These are phyloP conservation scores for Melanotaenia nigrans DNA, from an alignment of 2,797 vertebrate genomes.

Conservation along the genomic window DNA sequence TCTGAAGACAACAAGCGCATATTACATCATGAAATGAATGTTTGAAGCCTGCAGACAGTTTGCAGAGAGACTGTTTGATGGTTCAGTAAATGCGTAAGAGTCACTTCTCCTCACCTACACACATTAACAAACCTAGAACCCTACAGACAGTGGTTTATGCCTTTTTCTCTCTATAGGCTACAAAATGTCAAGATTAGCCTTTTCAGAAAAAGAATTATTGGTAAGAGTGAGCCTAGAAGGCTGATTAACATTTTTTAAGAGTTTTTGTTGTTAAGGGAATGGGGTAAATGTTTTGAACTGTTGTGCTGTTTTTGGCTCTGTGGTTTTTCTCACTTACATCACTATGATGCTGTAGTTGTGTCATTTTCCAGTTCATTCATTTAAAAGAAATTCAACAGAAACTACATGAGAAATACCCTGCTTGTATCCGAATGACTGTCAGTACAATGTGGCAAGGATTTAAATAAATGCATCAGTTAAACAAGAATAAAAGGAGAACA, in stretches of 20 bases:
- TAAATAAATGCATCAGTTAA: constrained; percentile 1
- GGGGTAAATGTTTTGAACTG: neutral
- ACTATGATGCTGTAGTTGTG: constrained; percentile 18
- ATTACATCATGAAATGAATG: constrained; percentile 46
- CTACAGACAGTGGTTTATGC: constrained; percentile 11
- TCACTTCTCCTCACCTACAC: constrained; percentile 43
- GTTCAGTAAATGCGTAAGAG: constrained; percentile 42
- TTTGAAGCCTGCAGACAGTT: constrained; percentile 46
- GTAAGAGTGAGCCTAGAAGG: neutral
- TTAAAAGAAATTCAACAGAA: constrained; percentile 43
- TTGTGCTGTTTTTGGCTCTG: constrained; percentile 1
- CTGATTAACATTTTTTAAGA: neutral
- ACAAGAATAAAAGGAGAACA: constrained; percentile 19
- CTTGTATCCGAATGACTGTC: neutral
- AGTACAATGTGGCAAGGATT: constrained; percentile 8
- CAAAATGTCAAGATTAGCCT: constrained; percentile 3
- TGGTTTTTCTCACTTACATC: constrained; percentile 39
- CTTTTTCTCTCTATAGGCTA: constrained; percentile 9
- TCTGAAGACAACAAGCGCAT: constrained; percentile 14
- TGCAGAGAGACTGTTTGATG: constrained; percentile 51
- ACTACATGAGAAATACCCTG: neutral
- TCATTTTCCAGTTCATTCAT: constrained; percentile 15
- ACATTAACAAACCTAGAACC: constrained; percentile 28
- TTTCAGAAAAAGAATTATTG: neutral
- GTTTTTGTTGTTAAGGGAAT: neutral